Base-by-base conservation (phyloP, 2,113 vertebrate genomes). In the Erinaceus europaeus region DNA sequence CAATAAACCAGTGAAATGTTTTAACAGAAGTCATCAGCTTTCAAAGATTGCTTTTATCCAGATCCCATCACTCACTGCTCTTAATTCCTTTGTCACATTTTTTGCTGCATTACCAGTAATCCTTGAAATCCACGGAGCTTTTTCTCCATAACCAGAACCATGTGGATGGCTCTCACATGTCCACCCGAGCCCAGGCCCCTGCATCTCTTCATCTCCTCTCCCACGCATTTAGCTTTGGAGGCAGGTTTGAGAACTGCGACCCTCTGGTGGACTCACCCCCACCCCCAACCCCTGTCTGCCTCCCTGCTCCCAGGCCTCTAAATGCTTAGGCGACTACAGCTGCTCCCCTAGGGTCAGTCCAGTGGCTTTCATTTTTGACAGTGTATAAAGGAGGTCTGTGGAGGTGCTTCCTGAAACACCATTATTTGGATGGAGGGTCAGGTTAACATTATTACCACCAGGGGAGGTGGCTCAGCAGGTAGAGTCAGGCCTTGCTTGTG, bases 41-140 rank as follows among this genome's bases (percentile, higher is more conserved):
- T 95, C 94, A 94, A 93, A 95, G 91, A 93, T 89, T 86, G 82
- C 93, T 94, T 95, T 96, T 83, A 95, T 95, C 89, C 89, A 86
- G 27, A 69, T 76, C 85, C 87, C 90, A 94, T 95, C 95, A 92
- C 90, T 96, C 94, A 94, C 83, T 90, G 90, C 93, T 76, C 94
- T 85, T 94, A 95, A 96, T 93, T 94, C 95, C 94, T 96, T 94
- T 94, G 95, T 94, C 94, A 95, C 93, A 94, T 94, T 90, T 94
- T 89, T 94, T 84, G 86, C 93, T 93, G 92, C 84, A 93, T 94
- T 94, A 91, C 87, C 90, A 94, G 92, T 95, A 95, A 96, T 94
- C 95, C 94, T 94, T 68, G 90, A 90, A 94, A 90, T 86, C 95
- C 92, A 87, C 15, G 67, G 89, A 96, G 86, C 89, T 53, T 92